These are phyloP conservation scores for Amphiprion ocellaris DNA, from an alignment of 2,113 vertebrate genomes.

Conservation along the genomic window DNA sequence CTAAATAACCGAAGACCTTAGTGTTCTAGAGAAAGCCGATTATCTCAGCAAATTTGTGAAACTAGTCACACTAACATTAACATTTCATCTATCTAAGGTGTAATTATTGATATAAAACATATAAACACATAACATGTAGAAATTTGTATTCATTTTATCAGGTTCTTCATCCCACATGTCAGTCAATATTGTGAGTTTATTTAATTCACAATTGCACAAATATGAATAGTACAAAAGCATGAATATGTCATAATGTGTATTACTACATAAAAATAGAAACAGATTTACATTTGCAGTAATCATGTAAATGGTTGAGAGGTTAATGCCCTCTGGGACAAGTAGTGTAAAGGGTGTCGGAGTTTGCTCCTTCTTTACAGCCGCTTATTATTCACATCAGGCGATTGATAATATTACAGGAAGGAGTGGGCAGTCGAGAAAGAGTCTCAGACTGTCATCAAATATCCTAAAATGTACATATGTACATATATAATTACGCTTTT, in stretches of 20 bases:
- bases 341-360: conserved; percentile 42
- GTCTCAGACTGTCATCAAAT: too few species aligned
- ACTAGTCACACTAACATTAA: too few species aligned
- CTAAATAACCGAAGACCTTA: too few species aligned
- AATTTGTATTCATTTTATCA: too few species aligned
- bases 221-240: not conserved
- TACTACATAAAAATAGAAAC: conserved; percentile 7
- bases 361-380: conserved; percentile 64
- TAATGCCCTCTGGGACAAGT: conserved; percentile 56
- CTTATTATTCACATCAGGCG: conserved; percentile 65
- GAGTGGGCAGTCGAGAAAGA: not conserved
- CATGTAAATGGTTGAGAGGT: conserved; percentile 35
- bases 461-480: too few species aligned
- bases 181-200: not conserved
- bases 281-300: not conserved
- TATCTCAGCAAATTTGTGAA: too few species aligned
- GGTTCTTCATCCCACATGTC: not conserved
- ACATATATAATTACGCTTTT: too few species aligned
- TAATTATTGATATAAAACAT: too few species aligned
- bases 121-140: too few species aligned
- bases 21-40: too few species aligned
- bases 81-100: too few species aligned
- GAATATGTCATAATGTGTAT: not conserved
- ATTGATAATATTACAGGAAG: conserved; percentile 50
- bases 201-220: not conserved